Evolutionary conservation across 2,113 vertebrate genomes (phyloP).

Genomic region (Peucedramus taeniatus): DNA sequence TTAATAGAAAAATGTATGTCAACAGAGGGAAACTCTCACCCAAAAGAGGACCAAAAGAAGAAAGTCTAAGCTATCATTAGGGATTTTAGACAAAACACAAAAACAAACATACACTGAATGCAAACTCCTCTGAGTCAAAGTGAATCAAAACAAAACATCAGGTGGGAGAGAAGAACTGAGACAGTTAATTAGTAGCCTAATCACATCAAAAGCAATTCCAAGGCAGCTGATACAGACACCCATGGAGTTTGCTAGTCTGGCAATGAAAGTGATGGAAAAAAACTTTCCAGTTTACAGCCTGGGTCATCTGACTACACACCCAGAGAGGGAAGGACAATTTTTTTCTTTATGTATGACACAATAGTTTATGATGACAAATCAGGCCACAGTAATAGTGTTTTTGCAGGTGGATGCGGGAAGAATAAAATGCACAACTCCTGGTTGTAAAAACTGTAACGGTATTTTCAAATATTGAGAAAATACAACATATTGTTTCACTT

Average conservation of each 20-base stretch:
- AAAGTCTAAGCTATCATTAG: background rate
- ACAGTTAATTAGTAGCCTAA: slow-evolving; percentile 28
- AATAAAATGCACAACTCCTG: background rate
- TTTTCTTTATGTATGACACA: background rate
- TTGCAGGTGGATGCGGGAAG: background rate
- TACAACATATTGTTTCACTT: background rate
- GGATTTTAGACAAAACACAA: background rate
- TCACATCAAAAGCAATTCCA: slow-evolving; percentile 30
- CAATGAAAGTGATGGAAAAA: background rate
- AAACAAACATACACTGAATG: background rate
- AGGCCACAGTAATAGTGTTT: background rate
- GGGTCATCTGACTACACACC: background rate
- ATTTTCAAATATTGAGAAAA: background rate
- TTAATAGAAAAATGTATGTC: background rate
- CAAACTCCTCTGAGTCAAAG: background rate
- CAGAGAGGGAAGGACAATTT: background rate
- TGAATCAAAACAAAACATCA: slow-evolving; percentile 23
- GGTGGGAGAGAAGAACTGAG: background rate
- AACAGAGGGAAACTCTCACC: background rate
- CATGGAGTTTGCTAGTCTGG: background rate
- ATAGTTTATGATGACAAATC: background rate
- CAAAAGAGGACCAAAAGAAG: slow-evolving; percentile 18
- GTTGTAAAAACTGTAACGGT: background rate
- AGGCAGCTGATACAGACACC: background rate
- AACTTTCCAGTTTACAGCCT: background rate